Evolutionary conservation across 2,113 vertebrate genomes (phyloP), one percentile per base, ranked within the genome.

Genomic region (Macroglossus sobrinus): DNA sequence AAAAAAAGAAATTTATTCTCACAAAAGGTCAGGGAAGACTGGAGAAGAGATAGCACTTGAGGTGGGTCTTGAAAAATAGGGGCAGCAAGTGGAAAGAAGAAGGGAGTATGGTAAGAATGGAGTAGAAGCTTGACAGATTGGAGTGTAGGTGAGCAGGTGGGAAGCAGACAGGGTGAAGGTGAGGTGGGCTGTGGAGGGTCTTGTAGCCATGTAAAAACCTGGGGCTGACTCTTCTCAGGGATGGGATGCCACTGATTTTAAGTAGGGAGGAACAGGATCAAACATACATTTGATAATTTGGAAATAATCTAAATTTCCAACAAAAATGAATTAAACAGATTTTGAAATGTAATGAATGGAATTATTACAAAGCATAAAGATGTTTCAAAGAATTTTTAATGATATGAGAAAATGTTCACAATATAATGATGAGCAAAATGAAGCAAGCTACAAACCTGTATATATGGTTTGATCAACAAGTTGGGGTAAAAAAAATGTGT

Each of bases 231-330:
- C 68, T 57, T 64, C 3, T 50, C 38, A 84, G 22, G 3, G 40
- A 16, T 7, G 78, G 64, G 66, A 63, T 66, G 40, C 12, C 55
- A 82, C 22, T 81, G 38, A 93, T 64, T 87, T 84, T 55, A 91
- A 74, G 28, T 35, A 82, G 61, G 21, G 16, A 91, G 38, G 55
- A 78, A 66, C 4, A 84, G 8, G 53, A 63, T 66, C 15, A 72
- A 53, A 80, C 30, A 38, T 76, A 35, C 33, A 63, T 72, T 82
- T 88, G 81, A 90, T 82, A 94, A 79, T 74, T 3, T 68, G 71
- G 64, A 91, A 94, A 90, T 45, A 28, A 92, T 57, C n/a, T 88
- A 92, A 53, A 68, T 71, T 59, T 91, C 68, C 33, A 71, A 82
- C 7, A 90, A 91, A 90, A 57, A 89, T 63, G 11, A 84, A 61